Base-by-base conservation (phyloP, 2,113 vertebrate species). In the Mirounga angustirostris region DNA sequence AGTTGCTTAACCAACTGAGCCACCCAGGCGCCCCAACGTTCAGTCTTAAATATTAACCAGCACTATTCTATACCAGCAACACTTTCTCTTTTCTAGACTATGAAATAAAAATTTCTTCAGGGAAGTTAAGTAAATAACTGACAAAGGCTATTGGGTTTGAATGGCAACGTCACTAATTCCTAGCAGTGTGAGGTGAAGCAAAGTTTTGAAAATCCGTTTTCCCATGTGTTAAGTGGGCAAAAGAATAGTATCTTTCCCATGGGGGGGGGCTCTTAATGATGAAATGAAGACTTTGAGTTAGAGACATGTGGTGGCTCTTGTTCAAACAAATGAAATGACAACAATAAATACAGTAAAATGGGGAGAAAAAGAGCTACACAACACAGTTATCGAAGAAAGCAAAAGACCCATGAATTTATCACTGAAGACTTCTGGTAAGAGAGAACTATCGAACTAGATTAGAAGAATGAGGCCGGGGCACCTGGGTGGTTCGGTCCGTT, bases 41-140 rank as follows among this genome's bases (percentile, higher is more conserved):
- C 8, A 63, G 6, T 46, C 46, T 11, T 18, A 12, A 50, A 5
- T 24, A 16, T 52, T 76, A 61, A 40, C 28, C 4, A 40, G 22
- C 24, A n/a, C 8, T 56, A 0, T 28, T 78, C 33, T 46, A 10
- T 89, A 71, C 56, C 24, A 33, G 7, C 3, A 69, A 26, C 1
- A 15, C n/a, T 36, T 43, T 71, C 2, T 16, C 54, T 80, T 63
- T 89, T 79, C 33, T 61, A 10, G 59, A 22, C 14, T 54, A 2
- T 56, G 30, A 94, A 87, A 84, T 9, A 43, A 92, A 73, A 85
- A 58, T 87, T 76, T 89, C 54, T 90, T 84, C 14, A 92, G 36
- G 12, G 65, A 89, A n/a, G 65, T 63, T 46, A 36, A 69, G 26
- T 74, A 84, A 94, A 19, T 52, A 74, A 59, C n/a, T 18, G 1